A percentile compares a stretch with the other conserved stretches of the same genome.
phyloP scores from a whole-genome alignment of 2,113 vertebrate species.

The Neolamprologus falcicula region DNA sequence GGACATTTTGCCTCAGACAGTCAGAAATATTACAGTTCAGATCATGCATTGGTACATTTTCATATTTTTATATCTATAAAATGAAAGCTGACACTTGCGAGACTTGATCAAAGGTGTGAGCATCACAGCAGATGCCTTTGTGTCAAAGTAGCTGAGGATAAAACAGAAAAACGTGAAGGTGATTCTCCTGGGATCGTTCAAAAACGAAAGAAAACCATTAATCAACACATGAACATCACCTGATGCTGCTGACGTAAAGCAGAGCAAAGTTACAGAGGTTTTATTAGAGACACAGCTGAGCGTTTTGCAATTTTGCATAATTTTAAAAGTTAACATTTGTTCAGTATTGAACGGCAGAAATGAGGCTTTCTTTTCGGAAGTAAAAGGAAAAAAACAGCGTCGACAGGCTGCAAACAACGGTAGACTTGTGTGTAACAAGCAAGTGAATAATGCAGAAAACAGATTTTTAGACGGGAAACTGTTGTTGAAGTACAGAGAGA shows the following conservation, averaged over 20 bases:
- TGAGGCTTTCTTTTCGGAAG: accelerated
- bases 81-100: not conserved
- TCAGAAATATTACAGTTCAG: not conserved
- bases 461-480: accelerated
- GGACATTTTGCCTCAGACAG: not conserved
- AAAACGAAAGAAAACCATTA: not conserved
- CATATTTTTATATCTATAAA: not conserved
- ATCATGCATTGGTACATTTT: not conserved
- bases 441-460: not conserved
- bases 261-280: not conserved
- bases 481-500: no score
- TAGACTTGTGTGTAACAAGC: accelerated
- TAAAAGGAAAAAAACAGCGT: accelerated
- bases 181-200: not conserved
- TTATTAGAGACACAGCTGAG: accelerated
- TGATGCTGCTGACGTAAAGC: not conserved
- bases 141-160: not conserved
- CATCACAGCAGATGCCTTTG: not conserved
- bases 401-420: not conserved
- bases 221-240: accelerated
- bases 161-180: not conserved
- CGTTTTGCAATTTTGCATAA: not conserved
- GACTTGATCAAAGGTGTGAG: not conserved
- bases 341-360: not conserved
- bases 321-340: not conserved